Evolutionary conservation across 2,888 invertebrate genomes (phyloP).

Genomic region (Allacma fusca): DNA sequence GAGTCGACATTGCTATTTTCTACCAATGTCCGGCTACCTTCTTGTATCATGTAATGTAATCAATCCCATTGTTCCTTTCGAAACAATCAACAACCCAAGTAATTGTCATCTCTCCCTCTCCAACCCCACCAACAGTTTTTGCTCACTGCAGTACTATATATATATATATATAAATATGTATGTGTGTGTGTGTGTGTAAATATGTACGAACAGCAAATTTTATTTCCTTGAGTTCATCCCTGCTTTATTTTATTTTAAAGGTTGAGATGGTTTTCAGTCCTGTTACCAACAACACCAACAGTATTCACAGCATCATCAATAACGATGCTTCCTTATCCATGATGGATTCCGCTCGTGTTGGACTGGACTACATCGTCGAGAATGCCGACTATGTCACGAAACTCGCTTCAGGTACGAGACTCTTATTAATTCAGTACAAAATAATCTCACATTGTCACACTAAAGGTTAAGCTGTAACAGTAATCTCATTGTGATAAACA

Average conservation of each 20-base stretch:
- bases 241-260: not conserved
- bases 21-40: slow-evolving; percentile 18
- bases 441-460: no score
- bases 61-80: slow-evolving; percentile 31
- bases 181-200: slow-evolving; percentile 7
- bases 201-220: slow-evolving; percentile 15
- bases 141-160: not conserved
- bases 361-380: slow-evolving; percentile 92
- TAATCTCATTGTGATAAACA: not conserved
- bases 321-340: slow-evolving; percentile 45
- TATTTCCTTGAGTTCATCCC: slow-evolving; percentile 17
- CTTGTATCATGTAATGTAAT: slow-evolving; percentile 25
- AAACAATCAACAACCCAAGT: slow-evolving; percentile 31
- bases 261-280: slow-evolving; percentile 51
- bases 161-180: no score
- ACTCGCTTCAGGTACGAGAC: slow-evolving; percentile 76
- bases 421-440: not conserved
- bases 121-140: not conserved
- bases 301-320: slow-evolving; percentile 18
- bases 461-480: not conserved
- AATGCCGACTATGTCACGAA: slow-evolving; percentile 91
- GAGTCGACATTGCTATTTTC: slow-evolving; percentile 51
- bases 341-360: slow-evolving; percentile 87
- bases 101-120: slow-evolving; percentile 23
- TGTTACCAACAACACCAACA: slow-evolving; percentile 33